Evolutionary conservation across 2,113 vertebrate genomes (phyloP).

Genomic region (Puntigrus tetrazona): DNA sequence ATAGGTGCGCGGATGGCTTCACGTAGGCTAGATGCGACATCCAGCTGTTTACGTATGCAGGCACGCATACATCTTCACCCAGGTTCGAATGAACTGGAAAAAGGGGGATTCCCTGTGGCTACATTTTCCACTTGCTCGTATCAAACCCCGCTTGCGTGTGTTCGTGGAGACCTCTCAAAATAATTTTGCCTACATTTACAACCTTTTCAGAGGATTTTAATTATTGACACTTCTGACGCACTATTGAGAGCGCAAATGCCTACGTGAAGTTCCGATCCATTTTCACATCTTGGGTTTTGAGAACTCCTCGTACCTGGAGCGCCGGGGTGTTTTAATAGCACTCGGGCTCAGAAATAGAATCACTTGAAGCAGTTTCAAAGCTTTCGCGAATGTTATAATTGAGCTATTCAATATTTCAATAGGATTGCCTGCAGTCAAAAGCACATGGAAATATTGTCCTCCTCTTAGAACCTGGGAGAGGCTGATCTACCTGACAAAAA

Average conservation of each 20-base stretch:
- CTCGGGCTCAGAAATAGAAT: conserved; percentile 57
- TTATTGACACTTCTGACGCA: conserved; percentile 8
- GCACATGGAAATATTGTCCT: conserved; percentile 26
- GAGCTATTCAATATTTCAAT: conserved; percentile 75
- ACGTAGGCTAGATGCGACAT: conserved; percentile 8
- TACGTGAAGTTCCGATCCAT: conserved; percentile 22
- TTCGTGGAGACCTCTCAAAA: background rate
- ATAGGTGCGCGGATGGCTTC: conserved; percentile 6
- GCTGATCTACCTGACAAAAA: background rate
- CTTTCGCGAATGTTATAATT: conserved; percentile 68
- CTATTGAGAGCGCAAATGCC: background rate
- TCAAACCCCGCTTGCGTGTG: background rate
- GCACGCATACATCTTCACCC: background rate
- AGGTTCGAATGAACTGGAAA: background rate
- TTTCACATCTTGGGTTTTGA: conserved; percentile 11
- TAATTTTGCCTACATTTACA: background rate
- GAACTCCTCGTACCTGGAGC: conserved; percentile 42
- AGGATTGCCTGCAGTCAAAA: conserved; percentile 54
- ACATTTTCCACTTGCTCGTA: background rate
- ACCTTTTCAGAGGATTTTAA: background rate
- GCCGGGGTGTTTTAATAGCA: conserved; percentile 61
- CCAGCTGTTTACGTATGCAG: background rate
- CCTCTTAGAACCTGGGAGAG: conserved; percentile 1
- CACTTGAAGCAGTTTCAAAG: conserved; percentile 68
- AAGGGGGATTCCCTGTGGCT: background rate